phyloP scores from a whole-genome alignment of 2,888 invertebrate species.

The Crossocerus cetratus region DNA sequence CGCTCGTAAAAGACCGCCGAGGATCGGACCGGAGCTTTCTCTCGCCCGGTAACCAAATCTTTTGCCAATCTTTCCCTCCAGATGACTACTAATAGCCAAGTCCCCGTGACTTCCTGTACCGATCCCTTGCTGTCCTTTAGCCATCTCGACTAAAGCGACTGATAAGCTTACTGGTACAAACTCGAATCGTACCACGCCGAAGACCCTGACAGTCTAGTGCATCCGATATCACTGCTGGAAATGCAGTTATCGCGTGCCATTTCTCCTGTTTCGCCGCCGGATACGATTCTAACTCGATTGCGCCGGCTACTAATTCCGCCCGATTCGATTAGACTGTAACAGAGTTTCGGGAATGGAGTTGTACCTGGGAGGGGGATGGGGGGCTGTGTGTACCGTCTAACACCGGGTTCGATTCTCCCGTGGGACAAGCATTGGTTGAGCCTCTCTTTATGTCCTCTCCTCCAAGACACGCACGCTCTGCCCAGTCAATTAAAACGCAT shows the following conservation, averaged over 20 bases:
- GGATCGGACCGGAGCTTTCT: too few species aligned
- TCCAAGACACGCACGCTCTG: too few species aligned
- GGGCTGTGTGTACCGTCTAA: too few species aligned
- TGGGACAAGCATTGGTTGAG: too few species aligned
- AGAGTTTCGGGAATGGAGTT: conserved; percentile 9
- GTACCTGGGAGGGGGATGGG: too few species aligned
- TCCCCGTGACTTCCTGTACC: neutral
- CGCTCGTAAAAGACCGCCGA: too few species aligned
- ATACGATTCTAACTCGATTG: conserved; percentile 27
- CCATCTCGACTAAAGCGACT: neutral
- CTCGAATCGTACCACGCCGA: too few species aligned
- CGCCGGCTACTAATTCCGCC: conserved; percentile 28
- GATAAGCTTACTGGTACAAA: neutral
- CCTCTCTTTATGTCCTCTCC: too few species aligned
- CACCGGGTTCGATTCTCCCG: too few species aligned
- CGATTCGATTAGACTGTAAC: conserved; percentile 25
- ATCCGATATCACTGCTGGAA: neutral
- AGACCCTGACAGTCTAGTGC: neutral
- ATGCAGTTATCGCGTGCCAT: conserved; percentile 21
- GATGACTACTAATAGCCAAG: neutral
- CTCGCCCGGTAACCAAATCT: neutral
- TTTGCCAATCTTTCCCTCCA: neutral
- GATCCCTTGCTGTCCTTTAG: too few species aligned
- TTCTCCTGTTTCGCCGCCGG: conserved; percentile 8
- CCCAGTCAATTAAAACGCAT: too few species aligned